Base-by-base conservation (phyloP, 1,140 invertebrate species). In the Argopecten irradians region DNA sequence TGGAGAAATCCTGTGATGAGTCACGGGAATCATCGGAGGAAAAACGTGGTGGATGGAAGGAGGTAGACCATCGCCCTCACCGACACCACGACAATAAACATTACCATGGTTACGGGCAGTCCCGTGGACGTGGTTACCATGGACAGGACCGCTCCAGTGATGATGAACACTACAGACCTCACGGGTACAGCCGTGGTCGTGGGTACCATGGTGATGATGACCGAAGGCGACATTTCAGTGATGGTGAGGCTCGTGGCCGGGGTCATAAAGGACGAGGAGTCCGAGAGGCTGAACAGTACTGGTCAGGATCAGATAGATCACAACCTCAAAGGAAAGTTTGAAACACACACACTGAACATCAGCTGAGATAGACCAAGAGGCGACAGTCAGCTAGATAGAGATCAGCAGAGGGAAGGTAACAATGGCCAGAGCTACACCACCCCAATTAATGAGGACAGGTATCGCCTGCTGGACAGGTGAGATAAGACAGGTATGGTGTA, bases 401-500 rank as follows among this genome's bases (percentile, higher is more conserved):
- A 71, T 71, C 55, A 71, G 55, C 9, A n/a, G 5, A 71, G 22
- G 55, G 55, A n/a, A 71, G 55, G 28, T 71, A 71, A 71, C 55
- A 71, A 71, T 28, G 55, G 55, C n/a, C n/a, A 28, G n/a, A 71
- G 5, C 55, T n/a, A 28, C 22, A 71, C 55, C 55, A 5, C 55
- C 28, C 55, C 22, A 71, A 71, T 71, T 71, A 71, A n/a, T 71
- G 55, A 0, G 55, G n/a, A 71, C 55, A 28, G 55, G 55, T 71
- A 71, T 71, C n/a, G 55, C 1, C 5, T 8, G 22, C 55, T 71
- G 22, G 55, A 71, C 55, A 71, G 55, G 55, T 28, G n/a, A 71
- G 55, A 71, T 71, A 71, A 28, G 55, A 71, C 55, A 71, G 55
- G n/a, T 71, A 71, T 71, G 55, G 55, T n/a, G 19, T 71, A 71